Percentiles rank a stretch among this genome's conserved stretches.
These are phyloP conservation scores for Nanger granti DNA, from an alignment of 2,113 vertebrate genomes.

Conservation along the genomic window DNA sequence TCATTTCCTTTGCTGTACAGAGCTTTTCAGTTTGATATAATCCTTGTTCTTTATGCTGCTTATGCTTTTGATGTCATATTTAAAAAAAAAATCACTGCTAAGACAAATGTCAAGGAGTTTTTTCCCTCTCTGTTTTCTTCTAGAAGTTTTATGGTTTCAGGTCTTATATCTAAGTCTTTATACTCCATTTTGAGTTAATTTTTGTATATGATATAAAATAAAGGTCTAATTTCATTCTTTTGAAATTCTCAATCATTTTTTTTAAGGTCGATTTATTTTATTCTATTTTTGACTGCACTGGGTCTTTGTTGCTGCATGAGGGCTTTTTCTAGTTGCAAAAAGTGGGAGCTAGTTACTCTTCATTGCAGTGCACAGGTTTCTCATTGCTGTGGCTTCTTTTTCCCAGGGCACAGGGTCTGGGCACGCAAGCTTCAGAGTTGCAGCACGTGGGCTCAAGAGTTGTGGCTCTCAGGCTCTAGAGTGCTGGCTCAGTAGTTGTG, in stretches of 20 bases:
- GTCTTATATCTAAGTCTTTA: background rate
- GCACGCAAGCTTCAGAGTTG: background rate
- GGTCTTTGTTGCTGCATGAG: background rate
- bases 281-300: background rate
- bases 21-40: background rate
- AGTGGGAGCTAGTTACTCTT: background rate
- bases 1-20: background rate
- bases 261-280: background rate
- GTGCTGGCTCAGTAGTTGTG: background rate
- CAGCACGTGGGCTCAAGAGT: background rate
- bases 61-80: background rate
- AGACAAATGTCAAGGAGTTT: background rate
- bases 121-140: background rate
- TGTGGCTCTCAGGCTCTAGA: background rate
- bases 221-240: background rate
- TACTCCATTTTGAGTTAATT: background rate
- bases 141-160: background rate
- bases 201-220: background rate
- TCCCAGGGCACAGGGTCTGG: background rate
- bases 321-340: background rate
- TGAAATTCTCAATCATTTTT: background rate
- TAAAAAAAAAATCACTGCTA: background rate
- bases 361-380: background rate
- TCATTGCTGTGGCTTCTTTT: background rate
- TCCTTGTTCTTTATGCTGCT: background rate